These are phyloP conservation scores for Amazonetta brasiliensis DNA, from an alignment of 2,797 vertebrate species.

Conservation along the genomic window DNA sequence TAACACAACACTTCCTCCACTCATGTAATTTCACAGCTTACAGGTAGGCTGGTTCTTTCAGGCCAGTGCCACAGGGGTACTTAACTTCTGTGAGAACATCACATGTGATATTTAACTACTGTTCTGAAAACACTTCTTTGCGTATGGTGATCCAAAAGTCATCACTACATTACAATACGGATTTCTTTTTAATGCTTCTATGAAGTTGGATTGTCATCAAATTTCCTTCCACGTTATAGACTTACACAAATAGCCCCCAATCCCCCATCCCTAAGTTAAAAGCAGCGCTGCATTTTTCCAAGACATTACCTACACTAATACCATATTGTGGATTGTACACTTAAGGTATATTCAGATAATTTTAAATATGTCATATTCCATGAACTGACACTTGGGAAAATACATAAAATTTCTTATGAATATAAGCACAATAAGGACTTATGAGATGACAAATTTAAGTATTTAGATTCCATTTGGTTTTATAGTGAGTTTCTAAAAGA, in stretches of 20 bases:
- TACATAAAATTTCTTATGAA: not conserved
- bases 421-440: not conserved
- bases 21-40: not conserved
- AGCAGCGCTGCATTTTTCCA: too few relatives aligned
- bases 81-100: not conserved
- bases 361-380: not conserved
- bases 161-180: not conserved
- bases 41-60: not conserved
- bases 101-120: not conserved
- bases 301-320: not conserved
- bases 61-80: not conserved
- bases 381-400: not conserved
- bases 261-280: too few relatives aligned
- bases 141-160: not conserved
- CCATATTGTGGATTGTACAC: not conserved
- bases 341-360: not conserved
- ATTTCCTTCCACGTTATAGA: too few relatives aligned
- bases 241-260: too few relatives aligned
- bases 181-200: not conserved
- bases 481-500: not conserved
- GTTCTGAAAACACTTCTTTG: not conserved
- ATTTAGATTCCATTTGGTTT: not conserved
- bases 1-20: not conserved
- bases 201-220: not conserved
- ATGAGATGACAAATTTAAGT: not conserved